Percentiles rank a stretch among this genome's conserved stretches.
Conservation (phyloP, 2,888 invertebrate species). For the Biston betularia region DNA sequence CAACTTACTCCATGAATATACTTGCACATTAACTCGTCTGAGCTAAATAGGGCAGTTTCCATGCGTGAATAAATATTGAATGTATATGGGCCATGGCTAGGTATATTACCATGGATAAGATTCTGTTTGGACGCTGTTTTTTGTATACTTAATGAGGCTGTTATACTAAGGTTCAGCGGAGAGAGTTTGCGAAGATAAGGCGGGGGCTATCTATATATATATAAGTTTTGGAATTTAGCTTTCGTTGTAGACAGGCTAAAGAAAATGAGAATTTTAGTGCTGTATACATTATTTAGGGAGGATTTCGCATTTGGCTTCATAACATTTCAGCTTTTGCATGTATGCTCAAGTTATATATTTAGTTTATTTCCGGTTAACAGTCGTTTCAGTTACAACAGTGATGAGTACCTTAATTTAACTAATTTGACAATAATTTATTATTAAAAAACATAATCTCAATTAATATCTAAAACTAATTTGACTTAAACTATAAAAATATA, state of each 20-base stretch:
- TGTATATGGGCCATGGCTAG: constrained; percentile 42
- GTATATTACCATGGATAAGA: constrained; percentile 27
- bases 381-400: too few species aligned
- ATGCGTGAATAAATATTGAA: constrained; percentile 51
- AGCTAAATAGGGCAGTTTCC: constrained; percentile 36
- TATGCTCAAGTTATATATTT: too few species aligned
- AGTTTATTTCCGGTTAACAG: too few species aligned
- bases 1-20: background rate
- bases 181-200: constrained; percentile 19
- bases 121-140: constrained; percentile 31
- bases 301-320: too few species aligned
- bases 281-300: too few species aligned
- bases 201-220: constrained; percentile 8
- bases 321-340: too few species aligned
- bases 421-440: too few species aligned
- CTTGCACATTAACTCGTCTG: background rate
- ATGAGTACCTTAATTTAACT: too few species aligned
- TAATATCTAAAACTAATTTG: too few species aligned
- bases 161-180: constrained; percentile 16
- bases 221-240: constrained; percentile 15
- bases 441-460: too few species aligned
- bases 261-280: too few species aligned
- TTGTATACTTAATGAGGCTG: constrained; percentile 26
- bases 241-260: background rate
- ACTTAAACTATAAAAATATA: too few species aligned